These are phyloP conservation scores for Nematostella vectensis DNA, from an alignment of 92 coral and sea anemone species.

Conservation along the genomic window DNA sequence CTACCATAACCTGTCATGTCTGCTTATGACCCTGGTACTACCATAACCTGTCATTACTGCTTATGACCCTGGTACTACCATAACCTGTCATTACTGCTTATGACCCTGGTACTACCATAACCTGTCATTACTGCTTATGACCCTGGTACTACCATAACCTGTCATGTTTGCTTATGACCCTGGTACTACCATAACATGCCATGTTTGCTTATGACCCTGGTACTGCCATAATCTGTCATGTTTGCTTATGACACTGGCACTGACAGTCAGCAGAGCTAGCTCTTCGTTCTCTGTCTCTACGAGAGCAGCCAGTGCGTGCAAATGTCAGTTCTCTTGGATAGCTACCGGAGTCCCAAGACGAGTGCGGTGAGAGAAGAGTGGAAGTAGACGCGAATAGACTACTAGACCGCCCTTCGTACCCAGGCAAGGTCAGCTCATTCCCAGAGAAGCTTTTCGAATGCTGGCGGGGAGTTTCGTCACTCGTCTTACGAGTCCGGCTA, in stretches of 20 bases:
- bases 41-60: too few species aligned
- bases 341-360: not conserved
- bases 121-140: too few species aligned
- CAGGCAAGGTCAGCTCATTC: not conserved
- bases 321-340: slow-evolving; percentile 2
- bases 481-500: not conserved
- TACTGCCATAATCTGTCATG: too few species aligned
- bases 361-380: not conserved
- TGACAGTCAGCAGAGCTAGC: not conserved
- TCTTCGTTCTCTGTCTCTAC: not conserved
- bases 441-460: not conserved
- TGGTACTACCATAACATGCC: too few species aligned
- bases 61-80: too few species aligned
- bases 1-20: too few species aligned
- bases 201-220: too few species aligned
- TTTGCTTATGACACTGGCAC: slow-evolving; percentile 4
- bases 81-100: too few species aligned
- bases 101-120: too few species aligned
- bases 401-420: not conserved
- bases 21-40: too few species aligned
- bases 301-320: not conserved
- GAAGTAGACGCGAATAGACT: not conserved
- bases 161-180: too few species aligned
- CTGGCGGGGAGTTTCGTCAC: not conserved
- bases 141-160: too few species aligned